Conservation (phyloP, 2,797 vertebrate species). For the Halcyon chelicuti region DNA sequence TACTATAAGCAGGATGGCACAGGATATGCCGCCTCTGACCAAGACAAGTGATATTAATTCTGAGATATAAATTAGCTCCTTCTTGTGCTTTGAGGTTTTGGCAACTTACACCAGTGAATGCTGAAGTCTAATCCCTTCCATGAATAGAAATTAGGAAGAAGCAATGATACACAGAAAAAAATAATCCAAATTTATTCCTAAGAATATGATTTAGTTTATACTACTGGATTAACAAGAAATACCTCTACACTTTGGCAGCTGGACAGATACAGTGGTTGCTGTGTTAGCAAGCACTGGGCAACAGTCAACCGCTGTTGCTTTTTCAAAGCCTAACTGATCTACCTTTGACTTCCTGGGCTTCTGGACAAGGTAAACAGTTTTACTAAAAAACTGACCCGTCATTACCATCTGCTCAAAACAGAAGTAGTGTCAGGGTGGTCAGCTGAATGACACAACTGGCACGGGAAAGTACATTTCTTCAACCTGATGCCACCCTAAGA, state of each 20-base stretch:
- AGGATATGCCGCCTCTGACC: not conserved
- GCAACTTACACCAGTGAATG: slow-evolving; percentile 41
- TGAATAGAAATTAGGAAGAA: not conserved
- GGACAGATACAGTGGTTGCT: not conserved
- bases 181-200: not conserved
- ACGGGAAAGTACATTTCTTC: not conserved
- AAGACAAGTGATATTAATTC: slow-evolving; percentile 39
- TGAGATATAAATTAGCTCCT: not conserved
- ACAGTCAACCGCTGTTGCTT: not conserved
- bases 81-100: not conserved
- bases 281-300: not conserved
- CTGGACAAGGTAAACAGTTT: not conserved
- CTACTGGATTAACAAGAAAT: not conserved
- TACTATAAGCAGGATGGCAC: not conserved
- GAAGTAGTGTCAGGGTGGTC: not conserved
- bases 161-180: not conserved
- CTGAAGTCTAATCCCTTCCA: slow-evolving; percentile 14
- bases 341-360: not conserved
- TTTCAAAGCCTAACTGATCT: not conserved
- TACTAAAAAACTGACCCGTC: not conserved
- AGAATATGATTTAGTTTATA: not conserved
- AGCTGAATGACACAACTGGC: fast-evolving
- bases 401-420: not conserved
- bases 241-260: not conserved
- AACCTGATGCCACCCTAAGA: not conserved